Evolutionary conservation across 2,113 vertebrate species (phyloP), one percentile per base, ranked within the genome.

Genomic region (Chaetodon trifascialis): DNA sequence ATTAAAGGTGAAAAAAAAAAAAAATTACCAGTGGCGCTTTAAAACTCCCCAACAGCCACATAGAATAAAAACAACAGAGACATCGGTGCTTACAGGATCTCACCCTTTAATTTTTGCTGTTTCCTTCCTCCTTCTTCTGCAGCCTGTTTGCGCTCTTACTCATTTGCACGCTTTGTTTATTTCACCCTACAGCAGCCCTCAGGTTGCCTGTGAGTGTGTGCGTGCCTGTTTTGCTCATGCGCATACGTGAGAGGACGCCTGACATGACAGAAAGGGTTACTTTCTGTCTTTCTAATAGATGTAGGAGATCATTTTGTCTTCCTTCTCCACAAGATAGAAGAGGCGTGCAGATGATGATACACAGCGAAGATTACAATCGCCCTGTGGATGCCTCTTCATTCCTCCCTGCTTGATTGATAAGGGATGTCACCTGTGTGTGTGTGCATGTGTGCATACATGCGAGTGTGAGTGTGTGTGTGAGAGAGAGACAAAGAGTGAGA

Each of bases 391-490:
- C 78, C 58, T 80, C 68, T 83, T 88, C 67, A 79, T 80, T 83
- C 70, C 65, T 68, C 54, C 87, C 21, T 2, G 11, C n/a, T 83
- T 90, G 90, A 94, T 87, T 88, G 90, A 93, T 94, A 79, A 83
- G 63, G 52, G 44, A 69, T 83, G 90, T 83, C 73, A 81, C 49
- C 59, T 80, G 68, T 78, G 79, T 85, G 80, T 79, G 75, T 78
- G n/a, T 85, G 58, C 21, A 72, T 55, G 83, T 62, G 60, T 51
- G 30, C 76, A 36, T 25, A 30, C 54, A 30, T 66, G 51, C 55
- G 47, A 60, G 46, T 63, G 68, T 15, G 51, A 11, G 23, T 19
- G 42, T 10, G 36, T 21, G 51, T 16, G 7, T 11, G 40, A 36
- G 69, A 78, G 66, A 56, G 51, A 36, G 4, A 23, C 2, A 46